Conservation (phyloP, 2,113 vertebrate genomes). For the Turdus rufiventris region DNA sequence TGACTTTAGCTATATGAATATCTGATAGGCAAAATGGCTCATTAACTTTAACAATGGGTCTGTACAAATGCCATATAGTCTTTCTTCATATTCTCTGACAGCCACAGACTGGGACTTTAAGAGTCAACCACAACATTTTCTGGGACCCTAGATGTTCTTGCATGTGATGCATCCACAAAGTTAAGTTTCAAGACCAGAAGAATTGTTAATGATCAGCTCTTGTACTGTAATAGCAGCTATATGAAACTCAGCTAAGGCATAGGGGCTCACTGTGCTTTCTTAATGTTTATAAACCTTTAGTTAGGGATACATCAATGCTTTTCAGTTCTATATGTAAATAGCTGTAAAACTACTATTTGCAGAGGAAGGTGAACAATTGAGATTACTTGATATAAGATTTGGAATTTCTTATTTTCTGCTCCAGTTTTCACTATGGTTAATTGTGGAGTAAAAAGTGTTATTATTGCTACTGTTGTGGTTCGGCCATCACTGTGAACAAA, state of each 20-base stretch:
- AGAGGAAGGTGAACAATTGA: background rate
- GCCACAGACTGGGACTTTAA: background rate
- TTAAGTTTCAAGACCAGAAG: background rate
- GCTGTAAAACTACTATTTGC: background rate
- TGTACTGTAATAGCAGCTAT: background rate
- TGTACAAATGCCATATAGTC: background rate
- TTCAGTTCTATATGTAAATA: background rate
- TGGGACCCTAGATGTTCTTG: background rate
- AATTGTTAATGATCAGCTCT: background rate
- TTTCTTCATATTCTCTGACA: background rate
- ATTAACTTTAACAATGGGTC: background rate
- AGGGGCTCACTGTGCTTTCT: background rate
- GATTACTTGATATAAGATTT: background rate
- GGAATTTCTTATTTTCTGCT: background rate
- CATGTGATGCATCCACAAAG: background rate
- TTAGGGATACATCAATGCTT: background rate
- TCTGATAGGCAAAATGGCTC: background rate
- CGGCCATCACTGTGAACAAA: background rate
- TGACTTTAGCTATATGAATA: background rate
- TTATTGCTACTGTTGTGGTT: background rate
- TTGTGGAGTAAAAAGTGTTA: background rate
- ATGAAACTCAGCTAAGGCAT: background rate
- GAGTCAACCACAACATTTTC: background rate
- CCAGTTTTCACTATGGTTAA: background rate
- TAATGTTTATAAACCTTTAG: background rate